phyloP scores from a whole-genome alignment of 2,888 invertebrate species.

The Rosalia funebris region DNA sequence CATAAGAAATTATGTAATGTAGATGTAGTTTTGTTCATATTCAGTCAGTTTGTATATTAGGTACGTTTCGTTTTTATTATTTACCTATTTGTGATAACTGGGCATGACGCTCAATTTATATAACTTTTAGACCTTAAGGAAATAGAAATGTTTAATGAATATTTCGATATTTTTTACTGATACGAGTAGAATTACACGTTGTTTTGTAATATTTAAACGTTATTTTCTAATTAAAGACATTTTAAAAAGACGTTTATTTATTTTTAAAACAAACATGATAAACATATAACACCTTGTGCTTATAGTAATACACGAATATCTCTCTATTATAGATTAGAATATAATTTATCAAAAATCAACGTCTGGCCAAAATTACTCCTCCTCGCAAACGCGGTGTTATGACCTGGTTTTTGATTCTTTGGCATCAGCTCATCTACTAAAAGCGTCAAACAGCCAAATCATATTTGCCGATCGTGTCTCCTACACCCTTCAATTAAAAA shows the following conservation, averaged over 20 bases:
- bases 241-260: conserved; percentile 26
- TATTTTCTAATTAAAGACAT: conserved; percentile 17
- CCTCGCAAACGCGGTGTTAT: conserved; percentile 19
- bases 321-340: conserved; percentile 36
- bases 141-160: conserved; percentile 12
- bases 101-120: conserved; percentile 2
- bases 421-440: background rate
- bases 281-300: conserved; percentile 42
- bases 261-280: conserved; percentile 41
- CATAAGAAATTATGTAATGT: no score
- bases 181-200: conserved; percentile 11
- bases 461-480: no score
- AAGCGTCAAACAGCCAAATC: background rate
- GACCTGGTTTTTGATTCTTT: conserved; percentile 12
- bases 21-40: no score
- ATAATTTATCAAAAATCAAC: conserved; percentile 39
- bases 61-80: background rate
- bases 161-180: conserved; percentile 23
- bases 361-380: conserved; percentile 37
- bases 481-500: no score
- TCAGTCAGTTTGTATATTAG: no score
- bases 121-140: conserved; percentile 5
- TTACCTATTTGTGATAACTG: conserved; percentile 12
- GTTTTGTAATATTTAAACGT: conserved; percentile 16
- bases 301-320: conserved; percentile 35